A percentile compares a stretch with the other conserved stretches of the same genome.
Conservation (phyloP, 1,140 invertebrate species). For the Ctenoplectra terminalis region DNA sequence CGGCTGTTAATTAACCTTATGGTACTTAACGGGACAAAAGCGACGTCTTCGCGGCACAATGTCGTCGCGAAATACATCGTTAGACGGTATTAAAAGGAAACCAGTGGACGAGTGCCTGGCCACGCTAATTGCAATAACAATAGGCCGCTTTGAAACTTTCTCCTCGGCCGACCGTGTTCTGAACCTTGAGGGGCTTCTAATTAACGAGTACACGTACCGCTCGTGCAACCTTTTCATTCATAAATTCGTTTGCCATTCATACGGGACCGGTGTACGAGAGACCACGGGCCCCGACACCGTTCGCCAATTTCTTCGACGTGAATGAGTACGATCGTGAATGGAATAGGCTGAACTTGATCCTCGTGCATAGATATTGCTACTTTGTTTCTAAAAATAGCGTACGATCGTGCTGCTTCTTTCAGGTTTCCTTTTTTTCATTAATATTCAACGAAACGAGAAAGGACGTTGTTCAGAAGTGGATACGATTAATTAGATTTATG, state of each 20-base stretch:
- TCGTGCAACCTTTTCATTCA: constrained; percentile 38
- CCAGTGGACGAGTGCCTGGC: neutral
- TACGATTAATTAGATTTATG: too few species aligned
- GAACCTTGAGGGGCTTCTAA: constrained; percentile 29
- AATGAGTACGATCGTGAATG: constrained; percentile 1
- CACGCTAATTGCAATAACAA: constrained; percentile 50
- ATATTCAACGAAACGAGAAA: neutral
- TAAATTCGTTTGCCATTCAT: constrained; percentile 44
- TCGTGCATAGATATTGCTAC: neutral
- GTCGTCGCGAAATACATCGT: constrained; percentile 1
- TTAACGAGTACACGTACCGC: constrained; percentile 26
- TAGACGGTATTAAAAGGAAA: constrained; percentile 25
- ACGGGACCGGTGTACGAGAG: neutral
- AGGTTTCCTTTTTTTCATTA: neutral
- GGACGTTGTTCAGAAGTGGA: too few species aligned
- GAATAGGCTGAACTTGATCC: neutral
- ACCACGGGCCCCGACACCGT: neutral
- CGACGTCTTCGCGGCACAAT: constrained; percentile 3
- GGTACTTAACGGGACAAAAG: constrained; percentile 25
- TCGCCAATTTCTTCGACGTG: constrained; percentile 29
- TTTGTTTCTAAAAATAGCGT: neutral
- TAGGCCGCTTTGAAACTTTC: constrained; percentile 40
- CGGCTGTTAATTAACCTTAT: neutral
- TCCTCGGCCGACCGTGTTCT: constrained; percentile 13
- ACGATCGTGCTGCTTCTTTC: neutral